These are phyloP conservation scores for Platerodrilus igneus DNA, from an alignment of 2,888 invertebrate species.

Conservation along the genomic window DNA sequence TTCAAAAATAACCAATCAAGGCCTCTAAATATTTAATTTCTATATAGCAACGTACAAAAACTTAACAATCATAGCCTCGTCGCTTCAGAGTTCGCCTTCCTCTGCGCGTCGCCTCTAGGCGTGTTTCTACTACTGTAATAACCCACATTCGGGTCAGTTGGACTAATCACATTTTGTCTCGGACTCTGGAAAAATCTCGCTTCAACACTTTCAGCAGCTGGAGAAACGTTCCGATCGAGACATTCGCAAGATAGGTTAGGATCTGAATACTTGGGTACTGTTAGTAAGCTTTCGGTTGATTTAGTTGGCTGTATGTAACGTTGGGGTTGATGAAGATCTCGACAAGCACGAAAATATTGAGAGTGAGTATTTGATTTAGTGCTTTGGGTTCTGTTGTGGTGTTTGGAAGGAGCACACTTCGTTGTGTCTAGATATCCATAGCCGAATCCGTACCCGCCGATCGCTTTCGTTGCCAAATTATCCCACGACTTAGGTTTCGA, in stretches of 20 bases:
- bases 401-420: constrained; percentile 42
- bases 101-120: constrained; percentile 47
- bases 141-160: constrained; percentile 46
- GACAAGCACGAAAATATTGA: constrained; percentile 46
- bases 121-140: constrained; percentile 46
- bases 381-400: constrained; percentile 42
- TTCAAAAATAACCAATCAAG: too few species aligned
- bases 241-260: constrained; percentile 68
- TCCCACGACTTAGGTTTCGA: constrained; percentile 87
- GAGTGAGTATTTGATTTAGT: constrained; percentile 42
- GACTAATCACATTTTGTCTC: constrained; percentile 43
- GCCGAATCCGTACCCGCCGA: constrained; percentile 82
- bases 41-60: constrained; percentile 9
- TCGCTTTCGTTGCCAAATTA: constrained; percentile 78
- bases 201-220: constrained; percentile 37
- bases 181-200: constrained; percentile 44
- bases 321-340: constrained; percentile 50
- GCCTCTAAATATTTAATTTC: constrained; percentile 13
- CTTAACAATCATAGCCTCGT: constrained; percentile 57
- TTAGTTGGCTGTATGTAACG: constrained; percentile 63
- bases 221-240: constrained; percentile 47
- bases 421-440: constrained; percentile 74
- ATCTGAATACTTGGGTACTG: constrained; percentile 62
- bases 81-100: constrained; percentile 62
- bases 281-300: constrained; percentile 74